Percentiles rank a stretch among this genome's conserved stretches.
These are phyloP conservation scores for Nemoura dubitans DNA, from an alignment of 2,888 invertebrate species.

Conservation along the genomic window DNA sequence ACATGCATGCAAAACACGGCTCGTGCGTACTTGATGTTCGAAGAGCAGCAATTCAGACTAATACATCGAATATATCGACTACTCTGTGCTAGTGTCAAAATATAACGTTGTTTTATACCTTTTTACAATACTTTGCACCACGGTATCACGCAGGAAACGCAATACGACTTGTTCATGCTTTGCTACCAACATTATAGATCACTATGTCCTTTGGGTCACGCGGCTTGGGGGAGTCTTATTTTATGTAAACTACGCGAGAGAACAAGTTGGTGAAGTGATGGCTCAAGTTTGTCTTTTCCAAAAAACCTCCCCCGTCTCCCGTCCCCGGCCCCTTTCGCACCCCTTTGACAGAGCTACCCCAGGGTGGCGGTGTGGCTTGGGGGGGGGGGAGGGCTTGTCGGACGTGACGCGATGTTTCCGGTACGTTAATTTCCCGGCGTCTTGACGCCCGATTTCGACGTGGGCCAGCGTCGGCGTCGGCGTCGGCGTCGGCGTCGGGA, in stretches of 20 bases:
- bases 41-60: too few relatives aligned
- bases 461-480: conserved; percentile 21
- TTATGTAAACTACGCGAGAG: background rate
- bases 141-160: background rate
- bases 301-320: background rate
- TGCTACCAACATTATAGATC: background rate
- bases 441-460: background rate
- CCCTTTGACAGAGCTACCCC: background rate
- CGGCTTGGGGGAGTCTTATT: background rate
- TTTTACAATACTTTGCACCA: background rate
- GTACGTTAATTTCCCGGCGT: conserved; percentile 36
- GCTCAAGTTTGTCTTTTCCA: conserved; percentile 7
- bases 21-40: too few relatives aligned
- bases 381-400: background rate
- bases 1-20: too few relatives aligned
- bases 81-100: too few relatives aligned
- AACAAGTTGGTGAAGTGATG: conserved; percentile 23
- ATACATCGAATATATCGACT: too few relatives aligned
- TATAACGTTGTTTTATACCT: too few relatives aligned
- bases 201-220: background rate
- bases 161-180: background rate
- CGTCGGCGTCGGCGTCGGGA: conserved; percentile 29
- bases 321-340: background rate
- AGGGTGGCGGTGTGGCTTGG: background rate
- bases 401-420: conserved; percentile 37